Conservation (phyloP, 2,888 invertebrate genomes). For the Meghimatium bilineatum region DNA sequence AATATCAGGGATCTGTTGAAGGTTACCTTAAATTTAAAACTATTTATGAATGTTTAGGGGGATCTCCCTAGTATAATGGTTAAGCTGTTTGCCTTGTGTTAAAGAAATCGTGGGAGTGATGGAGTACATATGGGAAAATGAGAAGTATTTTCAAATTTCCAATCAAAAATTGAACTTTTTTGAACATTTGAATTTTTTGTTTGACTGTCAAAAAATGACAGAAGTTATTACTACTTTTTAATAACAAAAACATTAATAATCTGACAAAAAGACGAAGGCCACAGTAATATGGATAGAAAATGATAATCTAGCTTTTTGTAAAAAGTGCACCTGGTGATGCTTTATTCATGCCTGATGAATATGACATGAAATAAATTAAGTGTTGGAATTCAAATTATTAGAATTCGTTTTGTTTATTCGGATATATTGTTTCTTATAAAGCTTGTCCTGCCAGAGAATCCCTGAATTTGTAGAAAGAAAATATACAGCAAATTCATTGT, state of each 20-base stretch:
- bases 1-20: not conserved
- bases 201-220: not conserved
- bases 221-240: not conserved
- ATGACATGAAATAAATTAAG: conserved; percentile 2
- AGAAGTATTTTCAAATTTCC: no score
- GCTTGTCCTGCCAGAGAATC: not conserved
- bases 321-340: not conserved
- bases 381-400: not conserved
- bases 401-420: not conserved
- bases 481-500: not conserved
- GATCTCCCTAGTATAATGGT: no score
- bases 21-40: not conserved
- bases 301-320: no score
- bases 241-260: no score
- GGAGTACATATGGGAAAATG: no score
- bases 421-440: not conserved
- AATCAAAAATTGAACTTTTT: no score
- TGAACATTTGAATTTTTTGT: not conserved
- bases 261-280: no score
- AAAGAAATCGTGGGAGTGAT: no score
- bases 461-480: not conserved
- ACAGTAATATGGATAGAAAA: no score
- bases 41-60: not conserved
- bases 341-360: no score
- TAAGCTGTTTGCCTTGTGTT: no score